phyloP scores from a whole-genome alignment of 1,140 invertebrate species.

The Rhynchophorus ferrugineus region DNA sequence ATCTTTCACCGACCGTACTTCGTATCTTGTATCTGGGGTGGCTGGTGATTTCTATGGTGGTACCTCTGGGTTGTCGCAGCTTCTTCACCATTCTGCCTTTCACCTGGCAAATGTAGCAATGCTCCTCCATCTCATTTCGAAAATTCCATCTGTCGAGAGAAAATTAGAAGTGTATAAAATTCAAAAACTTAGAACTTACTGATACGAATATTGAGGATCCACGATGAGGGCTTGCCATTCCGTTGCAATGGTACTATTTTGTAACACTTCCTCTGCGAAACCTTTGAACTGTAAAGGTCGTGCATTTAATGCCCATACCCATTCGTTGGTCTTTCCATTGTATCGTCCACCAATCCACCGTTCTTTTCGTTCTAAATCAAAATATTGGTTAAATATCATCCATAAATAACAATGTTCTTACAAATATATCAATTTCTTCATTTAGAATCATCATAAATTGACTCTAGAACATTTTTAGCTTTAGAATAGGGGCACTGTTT shows the following conservation, averaged over 20 bases:
- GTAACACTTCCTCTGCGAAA: constrained; percentile 12
- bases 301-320: constrained; percentile 65
- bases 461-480: too few relatives aligned
- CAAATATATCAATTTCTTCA: too few relatives aligned
- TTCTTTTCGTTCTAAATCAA: constrained; percentile 38
- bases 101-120: constrained; percentile 27
- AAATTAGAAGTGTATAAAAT: background rate
- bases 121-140: constrained; percentile 17
- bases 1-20: constrained; percentile 1
- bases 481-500: background rate
- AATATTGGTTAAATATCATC: too few relatives aligned
- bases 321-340: constrained; percentile 55
- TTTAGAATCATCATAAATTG: too few relatives aligned
- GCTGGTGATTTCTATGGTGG: constrained; percentile 8
- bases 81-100: constrained; percentile 22
- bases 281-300: constrained; percentile 33
- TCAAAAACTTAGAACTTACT: constrained; percentile 14
- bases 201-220: constrained; percentile 22
- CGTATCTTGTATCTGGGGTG: constrained; percentile 3
- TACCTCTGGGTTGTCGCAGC: constrained; percentile 10
- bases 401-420: too few relatives aligned
- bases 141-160: constrained; percentile 24
- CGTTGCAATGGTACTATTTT: constrained; percentile 3
- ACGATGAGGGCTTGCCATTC: constrained; percentile 25
- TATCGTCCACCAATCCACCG: constrained; percentile 71